Base-by-base conservation (phyloP, 2,888 invertebrate species). In the Chymomyza amoena region DNA sequence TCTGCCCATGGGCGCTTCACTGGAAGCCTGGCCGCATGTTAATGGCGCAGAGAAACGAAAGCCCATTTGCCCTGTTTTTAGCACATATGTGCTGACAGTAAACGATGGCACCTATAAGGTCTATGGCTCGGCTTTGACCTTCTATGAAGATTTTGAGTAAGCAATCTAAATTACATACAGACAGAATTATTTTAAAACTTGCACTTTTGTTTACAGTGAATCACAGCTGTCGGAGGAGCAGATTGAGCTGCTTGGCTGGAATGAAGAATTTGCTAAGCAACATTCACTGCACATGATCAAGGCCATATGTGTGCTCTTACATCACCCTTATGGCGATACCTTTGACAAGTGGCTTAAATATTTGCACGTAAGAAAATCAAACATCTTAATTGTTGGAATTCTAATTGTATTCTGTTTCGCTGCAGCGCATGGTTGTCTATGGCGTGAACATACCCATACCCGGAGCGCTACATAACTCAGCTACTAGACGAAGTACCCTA, bases 281-380 rank as follows among this genome's bases (percentile, higher is more conserved):
- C 94, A 94, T 86, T 93, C 94, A 4, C 90, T 98, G 80, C 96
- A 98, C 92, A 96, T 96, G 70, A 98, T 97, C 92, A 99, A 99
- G 92, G 96, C 97, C 79, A 97, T 99, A 73, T 99, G 99, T 91
- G 93, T 99, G 73, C 93, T 99, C 61, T 99, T 99, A 0, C 95
- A 98, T 85, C 98, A 98, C 96, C 99, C 99, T 5, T 99, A 99
- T 92, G 99, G 99, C 84, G 98, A 98, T 86, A 97, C 98, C 0
- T 99, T 99, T 90, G 97, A 98, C 91, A 95, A 96, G 83, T 99
- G 99, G 95, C 93, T 99, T 39, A 93, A 95, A 75, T 99, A 97
- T 93, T 93, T 96, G 84, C 94, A 96, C 84, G 95, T 95, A 90
- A 93, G 93, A 90, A 7, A 4, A 13, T 61, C 54, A 2, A n/a